phyloP scores from a whole-genome alignment of 2,888 invertebrate species.

The Ormyrus thymus region DNA sequence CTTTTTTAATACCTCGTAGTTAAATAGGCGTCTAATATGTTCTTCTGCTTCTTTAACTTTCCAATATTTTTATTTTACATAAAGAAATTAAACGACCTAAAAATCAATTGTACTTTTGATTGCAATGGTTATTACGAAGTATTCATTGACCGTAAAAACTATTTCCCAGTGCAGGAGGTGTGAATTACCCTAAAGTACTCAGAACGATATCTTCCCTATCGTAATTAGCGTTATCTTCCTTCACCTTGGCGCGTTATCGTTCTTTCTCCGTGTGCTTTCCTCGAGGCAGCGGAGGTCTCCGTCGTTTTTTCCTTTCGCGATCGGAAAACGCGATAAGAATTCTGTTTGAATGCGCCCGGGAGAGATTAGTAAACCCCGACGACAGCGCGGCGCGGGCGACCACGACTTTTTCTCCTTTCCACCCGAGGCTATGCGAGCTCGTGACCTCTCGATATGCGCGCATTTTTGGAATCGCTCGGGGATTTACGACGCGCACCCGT shows the following conservation, averaged over 20 bases:
- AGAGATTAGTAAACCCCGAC: constrained; percentile 17
- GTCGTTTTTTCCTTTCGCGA: not conserved
- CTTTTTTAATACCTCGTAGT: too few relatives aligned
- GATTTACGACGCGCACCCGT: not conserved
- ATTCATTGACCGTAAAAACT: too few relatives aligned
- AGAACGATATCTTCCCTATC: not conserved
- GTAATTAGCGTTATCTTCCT: not conserved
- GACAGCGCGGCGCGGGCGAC: not conserved
- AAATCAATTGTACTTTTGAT: too few relatives aligned
- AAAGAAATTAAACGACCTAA: too few relatives aligned
- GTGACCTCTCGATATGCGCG: not conserved
- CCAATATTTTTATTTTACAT: too few relatives aligned
- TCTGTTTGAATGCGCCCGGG: constrained; percentile 1
- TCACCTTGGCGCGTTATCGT: not conserved
- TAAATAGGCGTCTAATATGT: too few relatives aligned
- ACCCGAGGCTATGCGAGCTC: not conserved
- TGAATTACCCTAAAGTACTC: not conserved
- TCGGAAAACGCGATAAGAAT: constrained; percentile 20
- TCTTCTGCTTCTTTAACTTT: too few relatives aligned
- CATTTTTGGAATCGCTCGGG: constrained; percentile 1
- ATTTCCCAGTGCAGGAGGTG: too few relatives aligned
- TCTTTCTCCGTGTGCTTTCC: not conserved
- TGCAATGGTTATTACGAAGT: too few relatives aligned
- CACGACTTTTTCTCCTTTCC: constrained; percentile 2
- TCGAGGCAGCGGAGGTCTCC: not conserved